Evolutionary conservation across 2,797 vertebrate genomes (phyloP), one percentile per base, ranked within the genome.

Genomic region (Periophthalmus magnuspinnatus): DNA sequence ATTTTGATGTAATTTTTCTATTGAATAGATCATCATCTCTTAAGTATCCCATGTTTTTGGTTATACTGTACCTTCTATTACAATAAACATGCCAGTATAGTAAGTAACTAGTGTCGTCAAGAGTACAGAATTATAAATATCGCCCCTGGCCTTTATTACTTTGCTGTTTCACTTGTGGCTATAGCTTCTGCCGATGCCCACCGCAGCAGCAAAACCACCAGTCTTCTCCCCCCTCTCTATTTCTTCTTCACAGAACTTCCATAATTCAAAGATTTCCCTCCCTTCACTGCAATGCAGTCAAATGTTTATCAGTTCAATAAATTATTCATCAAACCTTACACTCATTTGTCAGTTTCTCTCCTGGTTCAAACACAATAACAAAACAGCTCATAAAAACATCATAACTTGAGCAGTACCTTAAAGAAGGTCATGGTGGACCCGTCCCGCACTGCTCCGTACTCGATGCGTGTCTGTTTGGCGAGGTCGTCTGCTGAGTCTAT

Each of bases 391-490:
- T 6, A 64, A 64, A 0, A 19, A 19, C 17, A n/a, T 17, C 33
- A 24, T 32, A 13, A 47, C 0, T 16, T 8, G 8, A 13, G 17
- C 6, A 89, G 90, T 91, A 98, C 98, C 96, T 99, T 97, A 88
- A 99, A 99, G 89, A 99, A 99, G 68, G 97, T 98, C 96, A 99
- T 98, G 10, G 97, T 99, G 32, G 97, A 98, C 69, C 98, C 98
- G 2, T 99, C 96, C 88, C 95, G 93, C 77, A 99, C 97, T 0
- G 96, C 95, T 9, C 98, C 97, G 0, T 99, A 99, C 83, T 98
- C 97, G 67, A 99, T 99, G 89, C 95, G 95, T 68, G 96, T 98
- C 86, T 99, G 98, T 82, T 98, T 99, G 32, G 97, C 97, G 82
- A 99, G 92, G 89, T 99, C 97, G 16, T 99, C 97, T 0, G 97